phyloP scores from a whole-genome alignment of 2,888 invertebrate genomes.

The Spicauda simplicius region DNA sequence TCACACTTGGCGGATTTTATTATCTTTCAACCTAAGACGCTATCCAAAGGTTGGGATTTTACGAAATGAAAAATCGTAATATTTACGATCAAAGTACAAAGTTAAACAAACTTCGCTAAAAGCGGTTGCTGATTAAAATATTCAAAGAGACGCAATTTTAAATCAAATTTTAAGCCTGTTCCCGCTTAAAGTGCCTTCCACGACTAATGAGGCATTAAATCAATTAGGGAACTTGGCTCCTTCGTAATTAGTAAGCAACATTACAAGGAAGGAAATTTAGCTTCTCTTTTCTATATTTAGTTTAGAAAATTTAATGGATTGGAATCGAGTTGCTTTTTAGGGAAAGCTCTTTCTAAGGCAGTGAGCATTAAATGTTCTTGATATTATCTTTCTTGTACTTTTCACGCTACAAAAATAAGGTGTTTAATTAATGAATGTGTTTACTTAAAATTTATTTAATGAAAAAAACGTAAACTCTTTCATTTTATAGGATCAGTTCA shows the following conservation, averaged over 20 bases:
- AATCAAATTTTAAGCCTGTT: constrained; percentile 25
- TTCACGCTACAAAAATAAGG: too few species aligned
- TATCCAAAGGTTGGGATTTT: not conserved
- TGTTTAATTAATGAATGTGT: too few species aligned
- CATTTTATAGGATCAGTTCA: too few species aligned
- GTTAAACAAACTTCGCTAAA: constrained; percentile 10
- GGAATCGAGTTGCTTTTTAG: not conserved
- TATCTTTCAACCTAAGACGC: too few species aligned
- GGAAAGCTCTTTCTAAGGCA: too few species aligned
- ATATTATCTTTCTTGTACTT: too few species aligned
- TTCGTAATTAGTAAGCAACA: constrained; percentile 42
- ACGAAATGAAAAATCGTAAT: not conserved
- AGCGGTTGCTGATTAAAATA: constrained; percentile 17
- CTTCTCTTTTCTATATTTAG: not conserved
- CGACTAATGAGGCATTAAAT: constrained; percentile 38
- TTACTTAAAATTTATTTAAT: too few species aligned
- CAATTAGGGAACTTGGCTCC: constrained; percentile 41
- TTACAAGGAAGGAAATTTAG: constrained; percentile 29
- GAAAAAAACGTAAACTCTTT: too few species aligned
- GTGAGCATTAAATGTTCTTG: too few species aligned
- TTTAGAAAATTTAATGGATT: not conserved
- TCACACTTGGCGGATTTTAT: too few species aligned
- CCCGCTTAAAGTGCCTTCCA: constrained; percentile 18
- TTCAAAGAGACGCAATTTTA: constrained; percentile 23
- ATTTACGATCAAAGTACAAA: not conserved